Evolutionary conservation across 2,888 invertebrate genomes (phyloP), one percentile per base, ranked within the genome.

Genomic region (Agelastica alni): DNA sequence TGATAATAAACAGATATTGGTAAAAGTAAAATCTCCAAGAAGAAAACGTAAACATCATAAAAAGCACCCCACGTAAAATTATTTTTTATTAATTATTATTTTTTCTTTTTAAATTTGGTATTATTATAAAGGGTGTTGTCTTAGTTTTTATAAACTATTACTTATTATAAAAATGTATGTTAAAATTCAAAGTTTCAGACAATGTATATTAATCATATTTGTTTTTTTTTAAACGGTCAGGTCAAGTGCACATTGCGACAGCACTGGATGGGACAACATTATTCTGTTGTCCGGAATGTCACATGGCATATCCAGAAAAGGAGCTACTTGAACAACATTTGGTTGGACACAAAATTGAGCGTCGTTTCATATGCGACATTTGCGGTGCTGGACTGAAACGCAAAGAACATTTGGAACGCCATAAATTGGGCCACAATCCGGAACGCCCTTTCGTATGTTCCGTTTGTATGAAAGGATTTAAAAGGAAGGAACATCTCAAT

Each of bases 291-390:
- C 89, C 90, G 0, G 88, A 89, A 76, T 90, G 90, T 71, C 85
- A 88, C 73, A 87, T 89, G 88, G 89, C 88, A 0, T 89, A 89
- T 73, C 87, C 89, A 0, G 88, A 89, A 66, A 89, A 89, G 72
- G 88, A 88, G 60, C 81, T 88, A 65, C 76, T 91, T n/a, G 90
- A 91, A 70, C 83, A 86, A 71, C 89, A 89, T 73, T 78, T 90
- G 26, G 81, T 85, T 6, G 87, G 87, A 18, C 90, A 91, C 72
- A 90, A 89, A 79, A 89, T 90, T 56, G 91, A 90, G 73, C 79
- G 90, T 71, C 79, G 90, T 64, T 89, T 87, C 67, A 88, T 88
- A 37, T 89, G 89, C 71, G 88, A 88, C 61, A 85, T 89, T 41
- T 89, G 88, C 69, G 89, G 89, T 0, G 88, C 88, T 31, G 88